Evolutionary conservation across 2,888 invertebrate species (phyloP).

Genomic region (Lasioglossum marginatum): DNA sequence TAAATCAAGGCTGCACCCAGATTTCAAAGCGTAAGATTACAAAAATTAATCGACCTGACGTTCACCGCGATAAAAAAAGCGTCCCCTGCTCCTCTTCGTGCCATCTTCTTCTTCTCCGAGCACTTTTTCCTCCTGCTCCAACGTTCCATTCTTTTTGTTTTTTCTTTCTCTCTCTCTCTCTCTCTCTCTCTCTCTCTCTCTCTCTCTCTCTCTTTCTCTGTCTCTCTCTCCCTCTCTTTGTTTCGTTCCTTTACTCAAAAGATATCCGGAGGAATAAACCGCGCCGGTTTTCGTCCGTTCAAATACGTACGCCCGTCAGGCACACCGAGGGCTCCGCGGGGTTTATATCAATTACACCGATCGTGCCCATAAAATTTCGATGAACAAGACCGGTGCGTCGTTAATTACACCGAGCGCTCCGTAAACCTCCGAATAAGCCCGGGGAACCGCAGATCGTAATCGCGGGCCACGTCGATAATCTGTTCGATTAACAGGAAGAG

Average conservation of each 20-base stretch:
- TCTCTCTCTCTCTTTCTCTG: not conserved
- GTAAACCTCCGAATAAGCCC: constrained; percentile 53
- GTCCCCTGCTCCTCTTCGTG: constrained; percentile 29
- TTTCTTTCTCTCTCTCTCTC: not conserved
- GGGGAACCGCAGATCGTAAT: constrained; percentile 55
- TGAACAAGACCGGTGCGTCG: constrained; percentile 61
- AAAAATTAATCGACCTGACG: constrained; percentile 74
- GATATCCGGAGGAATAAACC: constrained; percentile 31
- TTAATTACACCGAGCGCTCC: constrained; percentile 61
- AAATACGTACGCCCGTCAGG: constrained; percentile 36
- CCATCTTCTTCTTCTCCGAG: not conserved
- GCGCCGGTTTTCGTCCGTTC: constrained; percentile 31
- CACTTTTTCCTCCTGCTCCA: not conserved
- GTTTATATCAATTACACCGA: constrained; percentile 72
- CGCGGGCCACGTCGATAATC: constrained; percentile 50
- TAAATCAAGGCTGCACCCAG: constrained; percentile 76
- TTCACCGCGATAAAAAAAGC: constrained; percentile 69
- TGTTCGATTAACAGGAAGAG: constrained; percentile 47
- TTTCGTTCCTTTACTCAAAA: not conserved
- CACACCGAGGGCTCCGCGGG: constrained; percentile 31
- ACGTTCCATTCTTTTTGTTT: not conserved
- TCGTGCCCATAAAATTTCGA: constrained; percentile 70
- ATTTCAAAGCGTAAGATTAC: constrained; percentile 74
- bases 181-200: too few species aligned
- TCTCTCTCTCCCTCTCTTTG: not conserved